A percentile compares a stretch with the other conserved stretches of the same genome.
Conservation (phyloP, 2,113 vertebrate genomes). For the Laticauda laticaudata region DNA sequence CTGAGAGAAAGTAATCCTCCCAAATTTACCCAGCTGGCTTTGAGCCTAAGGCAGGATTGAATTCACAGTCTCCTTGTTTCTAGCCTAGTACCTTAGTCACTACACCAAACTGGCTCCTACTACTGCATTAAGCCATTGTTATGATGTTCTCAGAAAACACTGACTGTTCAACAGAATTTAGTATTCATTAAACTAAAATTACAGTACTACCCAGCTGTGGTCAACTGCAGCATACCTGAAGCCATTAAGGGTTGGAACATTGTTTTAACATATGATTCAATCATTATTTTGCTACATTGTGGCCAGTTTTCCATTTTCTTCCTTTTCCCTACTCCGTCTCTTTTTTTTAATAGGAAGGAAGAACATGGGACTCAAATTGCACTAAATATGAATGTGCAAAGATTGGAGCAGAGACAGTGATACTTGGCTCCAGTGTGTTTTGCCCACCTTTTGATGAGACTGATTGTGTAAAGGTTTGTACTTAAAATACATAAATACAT, state of each 20-base stretch:
- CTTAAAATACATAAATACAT: conserved; percentile 42
- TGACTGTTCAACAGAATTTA: neutral
- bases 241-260: neutral
- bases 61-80: neutral
- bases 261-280: neutral
- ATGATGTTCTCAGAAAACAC: neutral
- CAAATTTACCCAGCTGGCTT: neutral
- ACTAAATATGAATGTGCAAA: conserved; percentile 88
- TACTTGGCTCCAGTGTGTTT: conserved; percentile 84
- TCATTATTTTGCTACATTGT: neutral
- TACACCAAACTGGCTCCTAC: neutral
- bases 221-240: neutral
- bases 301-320: neutral
- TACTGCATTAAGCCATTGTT: neutral
- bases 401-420: conserved; percentile 79
- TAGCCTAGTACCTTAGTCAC: neutral
- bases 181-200: neutral
- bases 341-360: conserved; percentile 79
- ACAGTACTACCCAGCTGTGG: neutral
- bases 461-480: conserved; percentile 93
- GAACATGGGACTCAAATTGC: conserved; percentile 91
- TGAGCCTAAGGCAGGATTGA: neutral
- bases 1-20: neutral
- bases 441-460: conserved; percentile 96
- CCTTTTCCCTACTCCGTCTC: neutral